These are phyloP conservation scores for Tretioscincus oriximinensis DNA, from an alignment of 2,113 vertebrate genomes.

Conservation along the genomic window DNA sequence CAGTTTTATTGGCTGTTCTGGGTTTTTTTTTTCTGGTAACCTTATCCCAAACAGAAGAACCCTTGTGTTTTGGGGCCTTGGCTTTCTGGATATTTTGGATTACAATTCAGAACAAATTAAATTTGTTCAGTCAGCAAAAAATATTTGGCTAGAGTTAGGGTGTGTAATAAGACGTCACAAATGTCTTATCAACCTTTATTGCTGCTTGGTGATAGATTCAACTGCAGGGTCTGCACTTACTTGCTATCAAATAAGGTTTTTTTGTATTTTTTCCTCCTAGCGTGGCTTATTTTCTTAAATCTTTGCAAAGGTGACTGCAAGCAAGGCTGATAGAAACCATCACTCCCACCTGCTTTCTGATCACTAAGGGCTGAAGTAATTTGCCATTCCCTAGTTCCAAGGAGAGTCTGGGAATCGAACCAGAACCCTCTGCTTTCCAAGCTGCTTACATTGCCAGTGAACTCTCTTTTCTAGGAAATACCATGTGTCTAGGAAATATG, in stretches of 20 bases:
- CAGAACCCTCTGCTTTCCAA: too few species aligned
- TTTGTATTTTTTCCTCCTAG: not conserved
- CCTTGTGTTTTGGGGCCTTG: too few species aligned
- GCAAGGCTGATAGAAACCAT: not conserved
- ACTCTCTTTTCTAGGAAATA: not conserved
- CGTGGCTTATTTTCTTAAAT: not conserved
- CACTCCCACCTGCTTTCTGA: not conserved
- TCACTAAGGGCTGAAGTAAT: not conserved
- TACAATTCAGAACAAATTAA: too few species aligned
- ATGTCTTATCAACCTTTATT: not conserved
- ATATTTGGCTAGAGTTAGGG: too few species aligned
- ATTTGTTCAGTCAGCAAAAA: too few species aligned
- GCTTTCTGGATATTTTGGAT: too few species aligned
- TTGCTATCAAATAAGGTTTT: not conserved
- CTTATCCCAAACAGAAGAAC: too few species aligned
- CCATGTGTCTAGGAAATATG: too few species aligned
- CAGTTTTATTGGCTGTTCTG: not conserved
- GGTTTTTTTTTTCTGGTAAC: too few species aligned
- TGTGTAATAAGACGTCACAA: not conserved
- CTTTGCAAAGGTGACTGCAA: not conserved
- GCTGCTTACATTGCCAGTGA: not conserved
- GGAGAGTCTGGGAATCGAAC: too few species aligned
- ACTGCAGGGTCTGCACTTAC: not conserved
- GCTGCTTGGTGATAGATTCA: not conserved
- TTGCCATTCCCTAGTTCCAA: too few species aligned